A percentile compares a stretch with the other conserved stretches of the same genome.
These are phyloP conservation scores for Sacculina carcini DNA, from an alignment of 2,888 invertebrate species.

Conservation along the genomic window DNA sequence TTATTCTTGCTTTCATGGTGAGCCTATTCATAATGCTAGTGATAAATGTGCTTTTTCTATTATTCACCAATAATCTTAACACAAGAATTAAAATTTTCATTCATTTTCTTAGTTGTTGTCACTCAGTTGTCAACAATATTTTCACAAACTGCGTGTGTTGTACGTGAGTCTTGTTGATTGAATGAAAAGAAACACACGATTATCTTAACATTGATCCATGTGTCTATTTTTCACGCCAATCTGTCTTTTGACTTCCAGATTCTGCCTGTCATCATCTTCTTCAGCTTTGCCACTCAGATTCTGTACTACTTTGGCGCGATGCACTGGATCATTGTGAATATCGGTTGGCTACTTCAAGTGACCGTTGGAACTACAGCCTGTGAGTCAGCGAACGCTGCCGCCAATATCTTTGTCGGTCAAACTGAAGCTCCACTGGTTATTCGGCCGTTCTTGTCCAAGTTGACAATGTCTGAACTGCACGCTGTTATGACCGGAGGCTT, in stretches of 20 bases:
- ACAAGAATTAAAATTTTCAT: no score
- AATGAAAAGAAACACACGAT: no score
- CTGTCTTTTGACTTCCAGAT: no score
- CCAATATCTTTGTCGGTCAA: conserved; percentile 83
- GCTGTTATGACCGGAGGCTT: conserved; percentile 83
- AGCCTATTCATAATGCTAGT: conserved; percentile 18
- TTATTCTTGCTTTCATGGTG: conserved; percentile 56
- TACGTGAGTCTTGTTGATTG: no score
- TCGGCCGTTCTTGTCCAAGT: conserved; percentile 50
- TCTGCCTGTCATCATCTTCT: conserved; percentile 73
- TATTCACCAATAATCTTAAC: no score
- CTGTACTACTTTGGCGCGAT: conserved; percentile 67
- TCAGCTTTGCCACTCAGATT: conserved; percentile 67
- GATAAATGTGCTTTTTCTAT: no score
- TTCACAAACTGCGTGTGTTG: no score
- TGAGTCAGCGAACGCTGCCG: conserved; percentile 75
- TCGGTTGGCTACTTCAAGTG: conserved; percentile 47
- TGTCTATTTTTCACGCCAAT: no score
- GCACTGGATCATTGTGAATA: conserved; percentile 52
- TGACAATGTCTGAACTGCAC: conserved; percentile 77
- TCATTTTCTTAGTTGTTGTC: neutral
- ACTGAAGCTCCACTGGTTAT: conserved; percentile 71
- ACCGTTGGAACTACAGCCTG: conserved; percentile 67
- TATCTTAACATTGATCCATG: no score
- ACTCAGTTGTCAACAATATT: no score